phyloP scores from a whole-genome alignment of 1,140 invertebrate species.

The Penaeus vannamei region DNA sequence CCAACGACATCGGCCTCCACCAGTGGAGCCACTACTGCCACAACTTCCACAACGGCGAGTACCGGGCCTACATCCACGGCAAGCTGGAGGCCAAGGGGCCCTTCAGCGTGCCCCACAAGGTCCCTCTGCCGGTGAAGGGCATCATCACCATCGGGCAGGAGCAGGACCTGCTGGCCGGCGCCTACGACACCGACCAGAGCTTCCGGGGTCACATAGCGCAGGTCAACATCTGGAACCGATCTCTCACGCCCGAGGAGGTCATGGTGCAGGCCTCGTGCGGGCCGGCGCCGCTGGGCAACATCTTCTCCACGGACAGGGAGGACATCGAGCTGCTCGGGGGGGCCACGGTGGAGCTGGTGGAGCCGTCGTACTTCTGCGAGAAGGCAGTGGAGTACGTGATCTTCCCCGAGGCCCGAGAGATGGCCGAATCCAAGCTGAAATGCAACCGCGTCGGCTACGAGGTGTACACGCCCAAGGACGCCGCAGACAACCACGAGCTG shows the following conservation, averaged over 20 bases:
- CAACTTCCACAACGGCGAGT: conserved; percentile 25
- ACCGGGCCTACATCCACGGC: conserved; percentile 30
- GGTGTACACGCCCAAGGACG: conserved; percentile 2
- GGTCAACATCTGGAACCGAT: conserved; percentile 52
- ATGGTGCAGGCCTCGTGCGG: conserved; percentile 10
- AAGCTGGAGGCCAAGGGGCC: conserved; percentile 3
- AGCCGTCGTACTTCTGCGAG: background rate
- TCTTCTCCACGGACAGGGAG: conserved; percentile 48
- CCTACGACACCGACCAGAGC: conserved; percentile 22
- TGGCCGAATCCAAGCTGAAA: background rate
- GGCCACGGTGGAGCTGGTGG: background rate
- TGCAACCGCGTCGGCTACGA: conserved; percentile 23
- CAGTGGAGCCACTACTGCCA: conserved; percentile 45
- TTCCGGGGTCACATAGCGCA: conserved; percentile 39
- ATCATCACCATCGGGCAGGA: conserved; percentile 45
- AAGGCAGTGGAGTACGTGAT: conserved; percentile 11
- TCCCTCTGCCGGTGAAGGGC: conserved; percentile 16
- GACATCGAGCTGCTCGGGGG: conserved; percentile 34
- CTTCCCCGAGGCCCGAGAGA: conserved; percentile 23
- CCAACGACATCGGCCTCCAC: background rate
- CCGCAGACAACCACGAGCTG: conserved; percentile 10
- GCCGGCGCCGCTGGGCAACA: background rate
- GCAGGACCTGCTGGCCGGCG: conserved; percentile 26
- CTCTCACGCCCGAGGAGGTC: conserved; percentile 21
- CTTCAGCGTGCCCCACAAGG: background rate